Conservation (phyloP, 1,140 invertebrate genomes). For the Zaprionus kolodkinae region DNA sequence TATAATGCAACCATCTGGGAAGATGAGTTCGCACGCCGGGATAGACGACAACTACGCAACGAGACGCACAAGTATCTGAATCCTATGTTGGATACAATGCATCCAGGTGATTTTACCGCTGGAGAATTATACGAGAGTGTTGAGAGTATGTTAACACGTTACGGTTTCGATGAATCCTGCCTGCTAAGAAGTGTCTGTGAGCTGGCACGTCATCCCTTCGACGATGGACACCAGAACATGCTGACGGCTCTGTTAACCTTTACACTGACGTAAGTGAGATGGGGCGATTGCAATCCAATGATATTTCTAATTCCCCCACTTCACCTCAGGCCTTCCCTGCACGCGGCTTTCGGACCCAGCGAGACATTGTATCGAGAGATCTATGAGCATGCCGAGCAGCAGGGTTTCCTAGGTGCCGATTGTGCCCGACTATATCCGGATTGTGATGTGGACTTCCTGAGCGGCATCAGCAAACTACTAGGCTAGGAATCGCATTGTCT, state of each 20-base stretch:
- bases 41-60: slow-evolving; percentile 47
- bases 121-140: slow-evolving; percentile 61
- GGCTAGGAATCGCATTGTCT: slow-evolving; percentile 10
- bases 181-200: slow-evolving; percentile 64
- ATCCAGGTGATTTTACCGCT: slow-evolving; percentile 60
- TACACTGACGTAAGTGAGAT: slow-evolving; percentile 68
- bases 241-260: slow-evolving; percentile 73
- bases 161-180: slow-evolving; percentile 64
- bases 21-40: slow-evolving; percentile 52
- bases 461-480: slow-evolving; percentile 58
- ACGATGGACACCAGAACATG: slow-evolving; percentile 59
- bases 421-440: slow-evolving; percentile 62
- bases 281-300: background rate
- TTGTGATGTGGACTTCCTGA: slow-evolving; percentile 64
- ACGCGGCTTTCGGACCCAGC: slow-evolving; percentile 64
- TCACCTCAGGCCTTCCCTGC: slow-evolving; percentile 65
- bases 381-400: slow-evolving; percentile 70
- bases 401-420: slow-evolving; percentile 60
- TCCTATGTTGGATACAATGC: slow-evolving; percentile 3
- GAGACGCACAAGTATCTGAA: slow-evolving; percentile 58
- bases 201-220: slow-evolving; percentile 63
- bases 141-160: slow-evolving; percentile 45
- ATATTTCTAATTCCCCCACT: background rate
- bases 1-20: slow-evolving; percentile 68
- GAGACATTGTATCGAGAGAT: slow-evolving; percentile 59